Base-by-base conservation (phyloP, 30 jellyfish, hydroid and myxozoan species). In the Haliclystus octoradiatus region DNA sequence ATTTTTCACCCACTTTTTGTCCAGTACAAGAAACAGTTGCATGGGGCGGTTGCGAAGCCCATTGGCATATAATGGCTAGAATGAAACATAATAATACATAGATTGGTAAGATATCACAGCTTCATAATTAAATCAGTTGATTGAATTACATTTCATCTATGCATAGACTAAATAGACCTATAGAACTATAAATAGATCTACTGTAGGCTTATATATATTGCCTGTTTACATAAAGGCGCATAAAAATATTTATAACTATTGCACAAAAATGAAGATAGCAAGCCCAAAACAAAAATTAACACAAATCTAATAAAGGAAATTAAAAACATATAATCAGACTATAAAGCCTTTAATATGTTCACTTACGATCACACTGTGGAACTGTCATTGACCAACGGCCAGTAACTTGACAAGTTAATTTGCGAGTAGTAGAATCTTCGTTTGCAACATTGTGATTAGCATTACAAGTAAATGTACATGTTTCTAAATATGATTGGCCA, bases 311-410 rank as follows among this genome's bases (percentile, higher is more conserved):
- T n/a, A n/a, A n/a, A n/a, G n/a, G n/a, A n/a, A n/a, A n/a, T n/a
- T n/a, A n/a, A n/a, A n/a, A n/a, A n/a, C n/a, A n/a, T n/a, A n/a
- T n/a, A n/a, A n/a, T n/a, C n/a, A n/a, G n/a, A n/a, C n/a, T n/a
- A n/a, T n/a, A n/a, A n/a, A n/a, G n/a, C n/a, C n/a, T n/a, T n/a
- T n/a, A n/a, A n/a, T n/a, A n/a, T n/a, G n/a, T n/a, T 0, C 40
- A 26, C 98, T 31, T 77, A 89, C 98, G 91, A 47, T 69, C 78
- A 77, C 98, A 89, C 30, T 62, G 28, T 19, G 98, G 98, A 26
- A 66, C 31, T 0, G 78, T 52, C 33, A 52, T 71, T 40, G 78
- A 68, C 98, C 98, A 89, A 40, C 51, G 68, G 2, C 98, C 98
- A 76, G 52, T 72, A 25, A 53, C 33, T 47, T 76, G 87, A 49